Evolutionary conservation across 2,797 vertebrate genomes (phyloP).

Genomic region (Triplophysa bombifrons): DNA sequence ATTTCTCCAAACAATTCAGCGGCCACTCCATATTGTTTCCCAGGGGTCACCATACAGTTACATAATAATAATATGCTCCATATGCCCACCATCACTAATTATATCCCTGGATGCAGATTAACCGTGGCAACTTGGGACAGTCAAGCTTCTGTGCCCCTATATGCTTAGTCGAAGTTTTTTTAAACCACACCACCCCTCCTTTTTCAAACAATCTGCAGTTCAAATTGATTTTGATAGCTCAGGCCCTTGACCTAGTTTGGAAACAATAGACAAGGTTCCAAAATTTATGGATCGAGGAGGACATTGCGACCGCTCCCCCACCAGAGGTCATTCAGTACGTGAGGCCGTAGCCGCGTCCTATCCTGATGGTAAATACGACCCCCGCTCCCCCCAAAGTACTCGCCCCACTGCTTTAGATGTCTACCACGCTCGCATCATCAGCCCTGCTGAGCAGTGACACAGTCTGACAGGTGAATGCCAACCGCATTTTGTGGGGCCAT

Average conservation of each 20-base stretch:
- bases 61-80: constrained; percentile 60
- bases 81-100: constrained; percentile 62
- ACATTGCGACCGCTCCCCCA: constrained; percentile 38
- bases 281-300: constrained; percentile 70
- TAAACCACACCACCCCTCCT: constrained; percentile 50
- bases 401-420: constrained; percentile 53
- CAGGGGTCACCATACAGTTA: constrained; percentile 56
- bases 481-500: constrained; percentile 69
- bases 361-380: constrained; percentile 60
- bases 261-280: constrained; percentile 81
- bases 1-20: constrained; percentile 39
- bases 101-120: constrained; percentile 61
- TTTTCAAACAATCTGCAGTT: constrained; percentile 66
- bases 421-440: constrained; percentile 75
- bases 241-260: constrained; percentile 74
- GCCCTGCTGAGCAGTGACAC: constrained; percentile 73
- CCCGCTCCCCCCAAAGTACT: constrained; percentile 61
- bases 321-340: constrained; percentile 30
- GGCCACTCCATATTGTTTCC: constrained; percentile 48
- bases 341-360: constrained; percentile 16
- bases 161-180: constrained; percentile 67
- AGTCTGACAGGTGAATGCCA: constrained; percentile 77
- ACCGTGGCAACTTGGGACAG: constrained; percentile 64
- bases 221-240: constrained; percentile 76
- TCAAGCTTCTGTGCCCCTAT: constrained; percentile 70